Base-by-base conservation (phyloP, 2,113 vertebrate genomes). In the Cyprinodon variegatus region DNA sequence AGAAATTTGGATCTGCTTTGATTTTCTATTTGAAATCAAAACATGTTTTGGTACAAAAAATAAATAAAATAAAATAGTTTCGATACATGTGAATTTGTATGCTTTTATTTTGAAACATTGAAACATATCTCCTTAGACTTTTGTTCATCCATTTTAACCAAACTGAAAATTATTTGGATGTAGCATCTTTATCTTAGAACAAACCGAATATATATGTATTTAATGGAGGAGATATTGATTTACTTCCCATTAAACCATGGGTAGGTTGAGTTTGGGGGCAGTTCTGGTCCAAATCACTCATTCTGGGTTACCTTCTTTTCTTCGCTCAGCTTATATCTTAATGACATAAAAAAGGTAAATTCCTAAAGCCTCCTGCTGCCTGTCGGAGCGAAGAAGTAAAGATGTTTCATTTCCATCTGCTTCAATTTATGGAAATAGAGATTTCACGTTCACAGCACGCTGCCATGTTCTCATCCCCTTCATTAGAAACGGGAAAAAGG, bases 401-500 rank as follows among this genome's bases (percentile, higher is more conserved):
- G 1, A 68, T 4, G 29, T 61, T 1, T 53, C 41, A 39, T 48
- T 29, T 15, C 3, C 14, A 77, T 15, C 64, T 11, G 60, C 70
- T 53, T 50, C 37, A 57, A 76, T 70, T 38, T 11, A 70, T 29
- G 12, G 57, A 61, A 41, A 61, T 15, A 20, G 8, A 22, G 60
- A 78, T 78, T 83, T 70, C 48, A 73, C 0, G 1, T 77, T 45
- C 3, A 14, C 46, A 14, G 41, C 65, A n/a, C 15, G 11, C 74
- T 45, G 43, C 48, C 40, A 11, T 81, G 71, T 77, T 80, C 76
- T 78, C 63, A 78, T 57, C 40, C 60, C 57, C 78, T 61, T 79
- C 71, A 14, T 65, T 60, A 46, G 70, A 79, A 77, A 72, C 36
- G 46, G 68, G 82, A 83, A 81, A 64, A 83, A 65, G 76, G 85